These are phyloP conservation scores for Thymelicus acteon DNA, from an alignment of 2,888 invertebrate species.

Conservation along the genomic window DNA sequence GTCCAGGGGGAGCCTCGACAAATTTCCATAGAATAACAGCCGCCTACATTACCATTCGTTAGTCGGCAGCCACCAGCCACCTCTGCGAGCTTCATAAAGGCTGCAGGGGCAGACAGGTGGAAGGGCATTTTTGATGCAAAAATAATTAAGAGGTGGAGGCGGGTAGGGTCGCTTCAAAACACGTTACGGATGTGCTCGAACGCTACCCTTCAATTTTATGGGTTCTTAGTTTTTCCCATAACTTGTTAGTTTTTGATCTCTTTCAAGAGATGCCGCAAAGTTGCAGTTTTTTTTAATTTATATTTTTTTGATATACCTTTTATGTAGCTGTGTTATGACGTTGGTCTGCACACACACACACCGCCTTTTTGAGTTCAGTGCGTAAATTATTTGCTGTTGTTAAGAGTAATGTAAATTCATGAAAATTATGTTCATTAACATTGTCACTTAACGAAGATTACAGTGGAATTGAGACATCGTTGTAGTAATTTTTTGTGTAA, in stretches of 20 bases:
- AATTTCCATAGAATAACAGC: slow-evolving; percentile 23
- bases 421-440: no score
- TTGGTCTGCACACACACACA: no score
- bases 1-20: background rate
- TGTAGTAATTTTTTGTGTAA: no score
- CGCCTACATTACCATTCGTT: slow-evolving; percentile 32
- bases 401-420: no score
- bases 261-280: background rate
- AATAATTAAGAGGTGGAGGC: slow-evolving; percentile 29
- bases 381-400: no score
- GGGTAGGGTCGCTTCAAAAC: slow-evolving; percentile 6
- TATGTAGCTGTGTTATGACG: no score
- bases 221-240: slow-evolving; percentile 4
- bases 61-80: slow-evolving; percentile 5
- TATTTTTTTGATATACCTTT: no score
- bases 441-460: no score
- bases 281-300: background rate
- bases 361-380: no score
- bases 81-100: slow-evolving; percentile 16
- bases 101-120: slow-evolving; percentile 25
- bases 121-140: slow-evolving; percentile 22
- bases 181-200: slow-evolving; percentile 15
- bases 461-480: no score
- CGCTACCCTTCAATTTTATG: background rate
- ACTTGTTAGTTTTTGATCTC: slow-evolving; percentile 5